phyloP scores from a whole-genome alignment of 2,888 invertebrate genomes.

The Agriopis marginaria region DNA sequence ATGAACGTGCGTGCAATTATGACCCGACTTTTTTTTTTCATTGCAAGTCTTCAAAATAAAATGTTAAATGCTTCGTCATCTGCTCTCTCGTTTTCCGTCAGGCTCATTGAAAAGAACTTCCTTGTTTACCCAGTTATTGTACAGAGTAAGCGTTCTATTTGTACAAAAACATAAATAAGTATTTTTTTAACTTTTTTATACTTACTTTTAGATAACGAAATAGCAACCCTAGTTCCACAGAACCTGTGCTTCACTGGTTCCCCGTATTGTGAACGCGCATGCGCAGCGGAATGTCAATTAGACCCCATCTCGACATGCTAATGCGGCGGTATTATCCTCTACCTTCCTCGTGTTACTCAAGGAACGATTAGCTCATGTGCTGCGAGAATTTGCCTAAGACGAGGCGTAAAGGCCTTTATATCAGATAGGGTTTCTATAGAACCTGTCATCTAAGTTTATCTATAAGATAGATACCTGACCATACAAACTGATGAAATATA shows the following conservation, averaged over 20 bases:
- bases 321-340: conserved; percentile 20
- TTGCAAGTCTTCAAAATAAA: no score
- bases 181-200: no score
- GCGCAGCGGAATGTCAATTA: conserved; percentile 32
- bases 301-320: conserved; percentile 29
- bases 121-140: no score
- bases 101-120: no score
- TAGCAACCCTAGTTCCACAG: conserved; percentile 14
- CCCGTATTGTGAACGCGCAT: conserved; percentile 20
- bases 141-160: no score
- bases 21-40: no score
- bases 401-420: not conserved
- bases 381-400: not conserved
- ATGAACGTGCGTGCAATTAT: no score
- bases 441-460: not conserved
- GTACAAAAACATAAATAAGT: no score
- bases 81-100: no score
- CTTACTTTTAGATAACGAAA: not conserved
- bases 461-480: no score
- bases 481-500: no score
- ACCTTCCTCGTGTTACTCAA: conserved; percentile 1
- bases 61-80: no score
- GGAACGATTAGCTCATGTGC: not conserved
- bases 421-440: not conserved
- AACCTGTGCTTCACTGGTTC: conserved; percentile 16